These are phyloP conservation scores for Macropus fuliginosus DNA, from an alignment of 2,797 vertebrate genomes.

Conservation along the genomic window DNA sequence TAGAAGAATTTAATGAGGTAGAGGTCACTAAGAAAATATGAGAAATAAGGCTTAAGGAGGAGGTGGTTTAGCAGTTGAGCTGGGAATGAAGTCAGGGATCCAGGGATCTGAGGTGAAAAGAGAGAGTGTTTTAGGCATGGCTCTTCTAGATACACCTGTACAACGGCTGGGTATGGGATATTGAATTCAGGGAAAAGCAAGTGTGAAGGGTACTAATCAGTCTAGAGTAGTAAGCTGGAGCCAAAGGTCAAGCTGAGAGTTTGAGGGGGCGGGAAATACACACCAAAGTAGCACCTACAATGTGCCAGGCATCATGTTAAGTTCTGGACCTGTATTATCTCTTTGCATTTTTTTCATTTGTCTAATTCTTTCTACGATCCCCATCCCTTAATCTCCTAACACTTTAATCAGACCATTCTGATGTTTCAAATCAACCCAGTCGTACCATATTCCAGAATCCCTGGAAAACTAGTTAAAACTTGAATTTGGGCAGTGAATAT, in stretches of 20 bases:
- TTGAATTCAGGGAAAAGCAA: not conserved
- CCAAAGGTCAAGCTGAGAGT: not conserved
- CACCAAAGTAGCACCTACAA: not conserved
- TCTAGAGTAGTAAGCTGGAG: not conserved
- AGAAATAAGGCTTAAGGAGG: not conserved
- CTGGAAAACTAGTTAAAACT: constrained; percentile 45
- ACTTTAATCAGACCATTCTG: constrained; percentile 61
- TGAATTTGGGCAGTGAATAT: constrained; percentile 54
- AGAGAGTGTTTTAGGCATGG: not conserved
- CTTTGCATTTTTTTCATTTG: not conserved
- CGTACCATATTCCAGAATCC: constrained; percentile 19
- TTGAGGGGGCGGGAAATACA: not conserved
- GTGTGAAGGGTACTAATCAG: not conserved
- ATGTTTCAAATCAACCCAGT: constrained; percentile 38
- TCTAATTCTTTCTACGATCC: not conserved
- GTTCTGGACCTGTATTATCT: not conserved
- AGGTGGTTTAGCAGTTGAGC: not conserved
- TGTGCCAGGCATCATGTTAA: not conserved
- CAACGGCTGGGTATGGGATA: not conserved
- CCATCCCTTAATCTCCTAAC: not conserved
- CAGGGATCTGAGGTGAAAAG: not conserved
- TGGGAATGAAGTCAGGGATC: not conserved
- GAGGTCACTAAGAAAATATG: not conserved
- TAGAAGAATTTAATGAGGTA: not conserved
- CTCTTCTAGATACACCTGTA: not conserved